Percentiles rank a stretch among this genome's conserved stretches.
phyloP scores from a whole-genome alignment of 2,888 invertebrate species.

The Sussaba pulchella region DNA sequence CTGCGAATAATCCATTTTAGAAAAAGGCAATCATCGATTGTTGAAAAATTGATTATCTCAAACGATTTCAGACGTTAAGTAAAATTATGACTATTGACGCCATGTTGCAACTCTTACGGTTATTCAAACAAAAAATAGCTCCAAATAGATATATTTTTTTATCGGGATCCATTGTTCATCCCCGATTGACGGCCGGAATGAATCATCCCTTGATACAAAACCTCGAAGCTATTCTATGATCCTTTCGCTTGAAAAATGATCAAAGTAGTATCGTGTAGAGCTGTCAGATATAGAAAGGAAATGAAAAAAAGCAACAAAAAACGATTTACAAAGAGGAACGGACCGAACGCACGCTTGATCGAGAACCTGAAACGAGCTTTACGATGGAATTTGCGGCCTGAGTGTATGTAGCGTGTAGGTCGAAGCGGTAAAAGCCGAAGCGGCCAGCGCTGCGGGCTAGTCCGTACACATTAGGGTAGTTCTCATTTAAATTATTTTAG shows the following conservation, averaged over 20 bases:
- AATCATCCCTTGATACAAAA: too few species aligned
- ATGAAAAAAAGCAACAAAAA: background rate
- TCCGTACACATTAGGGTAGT: background rate
- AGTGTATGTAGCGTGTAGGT: slow-evolving; percentile 42
- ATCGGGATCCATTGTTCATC: too few species aligned
- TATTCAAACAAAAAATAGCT: too few species aligned
- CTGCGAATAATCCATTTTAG: too few species aligned
- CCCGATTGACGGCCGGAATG: too few species aligned
- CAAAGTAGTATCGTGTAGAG: background rate
- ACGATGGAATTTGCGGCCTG: slow-evolving; percentile 50
- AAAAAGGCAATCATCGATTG: slow-evolving; percentile 13
- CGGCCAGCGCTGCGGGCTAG: slow-evolving; percentile 22
- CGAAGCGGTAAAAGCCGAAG: slow-evolving; percentile 54
- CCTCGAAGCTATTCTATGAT: too few species aligned
- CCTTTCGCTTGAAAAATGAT: background rate
- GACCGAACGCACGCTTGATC: slow-evolving; percentile 4
- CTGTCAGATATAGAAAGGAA: background rate
- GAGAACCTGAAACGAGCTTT: slow-evolving; percentile 48
- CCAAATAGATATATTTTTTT: too few species aligned
- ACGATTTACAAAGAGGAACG: slow-evolving; percentile 2
- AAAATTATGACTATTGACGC: too few species aligned
- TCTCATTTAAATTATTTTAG: background rate
- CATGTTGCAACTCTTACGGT: too few species aligned
- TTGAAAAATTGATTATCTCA: background rate
- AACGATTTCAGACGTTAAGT: too few species aligned